phyloP scores from a whole-genome alignment of 2,888 invertebrate genomes.

The Drosophila merina region DNA sequence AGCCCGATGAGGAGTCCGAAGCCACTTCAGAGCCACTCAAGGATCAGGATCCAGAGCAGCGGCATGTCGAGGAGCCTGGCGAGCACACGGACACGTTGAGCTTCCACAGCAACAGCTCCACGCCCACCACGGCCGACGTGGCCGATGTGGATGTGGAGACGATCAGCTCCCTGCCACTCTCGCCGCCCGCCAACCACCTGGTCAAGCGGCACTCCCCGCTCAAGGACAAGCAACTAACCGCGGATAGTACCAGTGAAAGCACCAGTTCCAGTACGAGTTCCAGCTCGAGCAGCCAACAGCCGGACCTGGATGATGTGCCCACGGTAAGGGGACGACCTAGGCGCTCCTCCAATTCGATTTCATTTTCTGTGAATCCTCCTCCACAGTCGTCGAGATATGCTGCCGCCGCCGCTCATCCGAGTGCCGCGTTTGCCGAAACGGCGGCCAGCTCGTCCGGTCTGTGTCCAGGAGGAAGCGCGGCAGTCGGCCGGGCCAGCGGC shows the following conservation, averaged over 20 bases:
- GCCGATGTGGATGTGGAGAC: conserved; percentile 77
- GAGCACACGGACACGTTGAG: conserved; percentile 70
- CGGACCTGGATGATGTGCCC: conserved; percentile 43
- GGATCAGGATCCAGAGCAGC: conserved; percentile 11
- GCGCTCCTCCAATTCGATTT: conserved; percentile 12
- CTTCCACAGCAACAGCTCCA: conserved; percentile 77
- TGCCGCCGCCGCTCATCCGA: conserved; percentile 55
- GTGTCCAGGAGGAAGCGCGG: conserved; percentile 34
- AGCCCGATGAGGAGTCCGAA: conserved; percentile 38
- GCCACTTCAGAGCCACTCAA: conserved; percentile 30
- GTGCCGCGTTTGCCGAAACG: conserved; percentile 67
- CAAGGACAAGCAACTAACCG: conserved; percentile 41
- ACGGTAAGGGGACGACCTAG: neutral
- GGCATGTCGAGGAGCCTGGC: conserved; percentile 62
- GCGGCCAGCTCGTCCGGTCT: conserved; percentile 27
- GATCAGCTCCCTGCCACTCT: conserved; percentile 59
- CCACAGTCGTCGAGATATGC: conserved; percentile 66
- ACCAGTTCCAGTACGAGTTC: conserved; percentile 78
- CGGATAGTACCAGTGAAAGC: conserved; percentile 54
- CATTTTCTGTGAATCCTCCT: conserved; percentile 31
- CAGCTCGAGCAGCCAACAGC: conserved; percentile 63
- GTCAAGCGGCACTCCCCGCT: conserved; percentile 47
- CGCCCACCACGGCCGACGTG: conserved; percentile 82
- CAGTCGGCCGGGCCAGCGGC: conserved; percentile 2
- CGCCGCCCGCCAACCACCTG: conserved; percentile 53